Evolutionary conservation across 2,113 vertebrate species (phyloP).

Genomic region (Toxotes jaculatrix): DNA sequence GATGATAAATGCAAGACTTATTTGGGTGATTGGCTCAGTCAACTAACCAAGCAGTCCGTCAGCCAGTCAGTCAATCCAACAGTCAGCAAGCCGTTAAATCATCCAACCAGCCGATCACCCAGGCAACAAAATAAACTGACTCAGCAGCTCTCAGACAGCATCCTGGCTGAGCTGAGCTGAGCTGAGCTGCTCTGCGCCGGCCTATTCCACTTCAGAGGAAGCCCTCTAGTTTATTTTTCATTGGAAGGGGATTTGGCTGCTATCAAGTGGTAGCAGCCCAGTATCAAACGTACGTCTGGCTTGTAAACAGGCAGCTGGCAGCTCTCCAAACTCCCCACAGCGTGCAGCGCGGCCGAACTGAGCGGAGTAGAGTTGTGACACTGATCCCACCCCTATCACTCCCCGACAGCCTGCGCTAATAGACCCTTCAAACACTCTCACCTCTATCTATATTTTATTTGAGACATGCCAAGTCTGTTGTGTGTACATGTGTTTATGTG

Average conservation of each 20-base stretch:
- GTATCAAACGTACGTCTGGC: conserved; percentile 71
- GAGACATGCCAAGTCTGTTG: conserved; percentile 72
- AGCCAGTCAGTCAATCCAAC: conserved; percentile 5
- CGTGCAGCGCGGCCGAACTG: conserved; percentile 45
- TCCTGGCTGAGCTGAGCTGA: conserved; percentile 41
- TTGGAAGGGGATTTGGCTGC: conserved; percentile 76
- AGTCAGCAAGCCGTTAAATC: conserved; percentile 38
- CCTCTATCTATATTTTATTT: conserved; percentile 85
- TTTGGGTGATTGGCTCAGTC: conserved; percentile 12
- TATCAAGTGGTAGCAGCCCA: conserved; percentile 77
- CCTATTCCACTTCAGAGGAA: conserved; percentile 71
- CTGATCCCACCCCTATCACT: conserved; percentile 80
- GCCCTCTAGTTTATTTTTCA: conserved; percentile 72
- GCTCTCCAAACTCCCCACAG: conserved; percentile 73
- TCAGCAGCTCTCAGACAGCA: conserved; percentile 65
- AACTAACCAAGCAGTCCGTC: conserved; percentile 21
- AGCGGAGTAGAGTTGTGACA: conserved; percentile 71
- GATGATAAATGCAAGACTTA: conserved; percentile 8
- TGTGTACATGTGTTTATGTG: conserved; percentile 61
- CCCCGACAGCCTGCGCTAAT: conserved; percentile 78
- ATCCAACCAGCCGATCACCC: conserved; percentile 18
- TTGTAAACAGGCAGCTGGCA: conserved; percentile 84
- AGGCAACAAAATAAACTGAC: conserved; percentile 53
- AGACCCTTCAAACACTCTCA: conserved; percentile 83
- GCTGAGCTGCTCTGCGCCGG: conserved; percentile 35